Conservation (phyloP, 2,797 vertebrate species). For the Strix occidentalis region DNA sequence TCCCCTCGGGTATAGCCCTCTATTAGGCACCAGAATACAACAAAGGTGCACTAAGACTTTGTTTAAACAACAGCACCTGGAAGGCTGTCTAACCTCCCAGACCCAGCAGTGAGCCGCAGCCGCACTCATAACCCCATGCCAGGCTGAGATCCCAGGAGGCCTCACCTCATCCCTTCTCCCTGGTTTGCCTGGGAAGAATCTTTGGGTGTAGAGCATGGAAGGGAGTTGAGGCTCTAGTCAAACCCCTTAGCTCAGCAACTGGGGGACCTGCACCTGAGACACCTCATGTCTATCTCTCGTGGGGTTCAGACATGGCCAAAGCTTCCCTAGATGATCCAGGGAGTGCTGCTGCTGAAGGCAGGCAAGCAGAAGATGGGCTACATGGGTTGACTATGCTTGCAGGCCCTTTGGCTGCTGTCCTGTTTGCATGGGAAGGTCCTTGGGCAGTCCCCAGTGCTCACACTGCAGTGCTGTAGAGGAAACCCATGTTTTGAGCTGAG, state of each 20-base stretch:
- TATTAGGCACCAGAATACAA: neutral
- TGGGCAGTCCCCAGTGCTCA: neutral
- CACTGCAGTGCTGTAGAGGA: accelerated
- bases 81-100: neutral
- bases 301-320: neutral
- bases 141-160: neutral
- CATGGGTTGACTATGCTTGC: neutral
- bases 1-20: neutral
- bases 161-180: neutral
- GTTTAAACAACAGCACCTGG: neutral
- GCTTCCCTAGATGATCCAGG: neutral
- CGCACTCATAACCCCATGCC: neutral
- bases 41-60: neutral
- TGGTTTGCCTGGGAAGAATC: neutral
- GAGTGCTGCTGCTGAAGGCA: neutral
- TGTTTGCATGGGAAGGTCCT: neutral
- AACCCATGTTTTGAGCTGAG: neutral
- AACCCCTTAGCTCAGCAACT: neutral
- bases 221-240: neutral
- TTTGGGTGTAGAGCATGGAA: neutral
- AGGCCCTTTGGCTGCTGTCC: neutral
- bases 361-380: neutral
- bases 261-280: neutral
- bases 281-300: neutral
- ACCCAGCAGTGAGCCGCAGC: neutral